Base-by-base conservation (phyloP, 2,113 vertebrate species). In the Rhodinocichla rosea region DNA sequence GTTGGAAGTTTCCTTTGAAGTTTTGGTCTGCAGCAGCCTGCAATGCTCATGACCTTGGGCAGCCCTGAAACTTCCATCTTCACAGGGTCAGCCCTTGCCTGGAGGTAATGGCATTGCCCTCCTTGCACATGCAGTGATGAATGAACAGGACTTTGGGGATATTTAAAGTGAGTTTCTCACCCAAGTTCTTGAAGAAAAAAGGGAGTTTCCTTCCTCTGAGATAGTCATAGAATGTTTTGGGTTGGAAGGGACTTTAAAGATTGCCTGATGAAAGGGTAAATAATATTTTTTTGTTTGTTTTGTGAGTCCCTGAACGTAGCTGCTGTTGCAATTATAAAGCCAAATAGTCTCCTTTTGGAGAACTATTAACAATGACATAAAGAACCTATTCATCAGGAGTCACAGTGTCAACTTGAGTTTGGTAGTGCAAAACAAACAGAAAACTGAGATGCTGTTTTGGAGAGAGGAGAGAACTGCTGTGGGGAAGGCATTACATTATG, bases 341-440 rank as follows among this genome's bases (percentile, higher is more conserved):
- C 64, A 69, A 82, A 86, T 62, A 57, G 32, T 84, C 26, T 89
- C 37, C 69, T 93, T 93, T 92, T 78, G 53, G 83, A 95, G 65
- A 90, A 73, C 73, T 93, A 57, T 87, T 84, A 93, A 55, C 80
- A 89, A 81, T 64, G 88, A 81, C 79, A 95, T 83, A 65, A 88
- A 92, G 79, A 84, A 84, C 83, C 92, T 87, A 90, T 96, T 96
- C 57, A 73, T 95, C 95, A 95, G 63, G 56, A 94, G 52, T 82
- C 64, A 86, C 64, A 26, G 69, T 83, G 88, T 96, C 92, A 94
- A 35, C 90, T 90, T 86, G 47, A 42, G 64, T 81, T 86, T 90
- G 83, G 76, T 81, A 39, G 83, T 78, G 83, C 80, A 95, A 96
- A 96, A 95, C 93, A 96, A 96, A 93, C 88, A 93, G 85, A 94